Evolutionary conservation across 2,113 vertebrate genomes (phyloP).

Genomic region (Engystomops pustulosus): DNA sequence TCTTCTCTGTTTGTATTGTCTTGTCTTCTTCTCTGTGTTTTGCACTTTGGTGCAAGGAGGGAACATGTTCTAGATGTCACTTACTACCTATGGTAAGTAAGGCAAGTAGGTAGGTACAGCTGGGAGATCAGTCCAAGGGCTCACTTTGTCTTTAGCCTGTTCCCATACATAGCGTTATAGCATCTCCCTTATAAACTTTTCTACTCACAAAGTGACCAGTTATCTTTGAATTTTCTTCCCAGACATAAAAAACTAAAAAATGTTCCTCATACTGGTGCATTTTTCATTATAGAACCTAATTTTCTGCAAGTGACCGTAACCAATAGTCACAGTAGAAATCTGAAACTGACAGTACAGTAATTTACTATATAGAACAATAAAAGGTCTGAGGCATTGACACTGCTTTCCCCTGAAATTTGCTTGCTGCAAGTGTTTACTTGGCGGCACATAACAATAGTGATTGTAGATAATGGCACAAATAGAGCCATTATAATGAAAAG

Average conservation of each 20-base stretch:
- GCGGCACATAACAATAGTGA: constrained; percentile 27
- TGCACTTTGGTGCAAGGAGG: too few species aligned
- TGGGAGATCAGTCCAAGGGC: too few species aligned
- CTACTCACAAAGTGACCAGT: too few species aligned
- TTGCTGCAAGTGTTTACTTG: constrained; percentile 39
- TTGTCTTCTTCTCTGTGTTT: too few species aligned
- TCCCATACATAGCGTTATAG: too few species aligned
- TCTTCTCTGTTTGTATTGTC: too few species aligned
- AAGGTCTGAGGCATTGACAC: background rate
- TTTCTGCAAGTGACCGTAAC: background rate
- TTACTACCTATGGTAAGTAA: too few species aligned
- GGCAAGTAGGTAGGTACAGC: too few species aligned
- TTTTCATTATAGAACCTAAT: background rate
- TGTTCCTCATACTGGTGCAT: background rate
- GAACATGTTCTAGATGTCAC: too few species aligned
- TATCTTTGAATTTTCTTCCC: too few species aligned
- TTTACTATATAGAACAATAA: background rate
- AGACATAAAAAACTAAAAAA: background rate
- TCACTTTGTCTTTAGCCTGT: too few species aligned
- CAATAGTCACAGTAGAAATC: background rate
- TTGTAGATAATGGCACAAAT: constrained; percentile 52
- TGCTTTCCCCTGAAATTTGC: background rate
- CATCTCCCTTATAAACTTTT: too few species aligned
- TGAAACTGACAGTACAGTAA: background rate
- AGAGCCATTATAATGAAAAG: constrained; percentile 51